phyloP scores from a whole-genome alignment of 2,888 invertebrate genomes.

The Hemaris fuciformis region DNA sequence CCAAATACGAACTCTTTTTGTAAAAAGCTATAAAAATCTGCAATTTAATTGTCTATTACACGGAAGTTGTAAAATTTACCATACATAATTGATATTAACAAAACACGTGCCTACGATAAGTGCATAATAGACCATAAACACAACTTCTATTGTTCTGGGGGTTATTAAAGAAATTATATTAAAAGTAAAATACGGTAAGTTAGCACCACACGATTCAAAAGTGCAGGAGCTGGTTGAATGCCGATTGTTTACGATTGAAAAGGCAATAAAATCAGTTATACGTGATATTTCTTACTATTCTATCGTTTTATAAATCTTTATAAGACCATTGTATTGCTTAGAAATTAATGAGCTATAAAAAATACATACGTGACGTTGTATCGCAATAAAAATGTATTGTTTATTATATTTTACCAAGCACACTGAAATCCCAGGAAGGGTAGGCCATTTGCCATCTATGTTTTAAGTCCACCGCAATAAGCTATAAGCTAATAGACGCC shows the following conservation, averaged over 20 bases:
- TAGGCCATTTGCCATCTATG: too few relatives aligned
- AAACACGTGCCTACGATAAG: constrained; percentile 49
- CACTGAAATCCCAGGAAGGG: too few relatives aligned
- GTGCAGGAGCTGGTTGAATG: not conserved
- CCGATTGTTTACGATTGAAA: constrained; percentile 5
- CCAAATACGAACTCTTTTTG: too few relatives aligned
- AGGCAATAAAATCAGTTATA: not conserved
- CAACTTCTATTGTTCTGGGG: constrained; percentile 51
- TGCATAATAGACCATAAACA: constrained; percentile 54
- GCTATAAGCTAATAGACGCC: too few relatives aligned
- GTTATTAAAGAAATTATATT: constrained; percentile 46
- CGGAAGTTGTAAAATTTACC: not conserved
- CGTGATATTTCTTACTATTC: not conserved
- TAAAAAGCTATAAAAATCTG: too few relatives aligned
- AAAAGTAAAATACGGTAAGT: constrained; percentile 43
- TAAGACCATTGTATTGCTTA: not conserved
- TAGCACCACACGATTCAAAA: constrained; percentile 14
- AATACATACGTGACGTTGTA: not conserved
- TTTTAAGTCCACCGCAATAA: too few relatives aligned
- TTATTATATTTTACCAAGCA: too few relatives aligned
- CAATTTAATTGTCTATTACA: too few relatives aligned
- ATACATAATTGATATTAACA: too few relatives aligned
- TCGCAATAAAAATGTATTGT: not conserved
- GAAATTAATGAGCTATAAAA: not conserved
- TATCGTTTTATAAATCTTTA: not conserved